Evolutionary conservation across 2,797 vertebrate genomes (phyloP), one percentile per base, ranked within the genome.

Genomic region (Pipistrellus pipistrellus): DNA sequence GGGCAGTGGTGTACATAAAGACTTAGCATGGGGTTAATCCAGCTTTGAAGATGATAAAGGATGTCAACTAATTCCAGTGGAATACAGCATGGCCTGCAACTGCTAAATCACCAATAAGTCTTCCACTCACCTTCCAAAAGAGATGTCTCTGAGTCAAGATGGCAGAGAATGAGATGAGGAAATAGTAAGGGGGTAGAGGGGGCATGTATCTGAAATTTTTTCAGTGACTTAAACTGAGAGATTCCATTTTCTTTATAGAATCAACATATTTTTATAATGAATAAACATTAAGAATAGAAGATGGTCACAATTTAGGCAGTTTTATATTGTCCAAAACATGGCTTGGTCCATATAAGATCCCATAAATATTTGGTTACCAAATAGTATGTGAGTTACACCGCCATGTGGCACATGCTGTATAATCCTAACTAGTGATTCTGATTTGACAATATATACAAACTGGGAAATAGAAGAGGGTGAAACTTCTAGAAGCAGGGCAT

Each of bases 291-390:
- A 85, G 32, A 57, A 23, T 6, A 68, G 3, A 95, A 27, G 25
- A 82, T 51, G 21, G 23, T 87, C 15, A 32, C 46, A 68, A 75
- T 69, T n/a, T 85, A 20, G 2, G 6, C 23, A 92, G 23, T 69
- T 90, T 86, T 80, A 64, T 12, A 53, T 66, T 68, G 12, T 25
- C 75, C 12, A 35, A 55, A 81, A 2, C 4, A 90, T 10, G 69
- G 1, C 6, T 66, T 41, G 38, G 7, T 41, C n/a, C n/a, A 46
- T 4, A 32, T 3, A 25, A 83, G 4, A 35, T 14, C 48, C 1
- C 25, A 77, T 57, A 94, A 96, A 96, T 48, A 90, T 35, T 44
- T 80, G 51, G 12, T 1, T 3, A 59, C 25, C 20, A 77, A 75
- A 68, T 57, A 44, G 4, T 44, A 41, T 13, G 55, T 35, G 12